Evolutionary conservation across 2,888 invertebrate genomes (phyloP), one percentile per base, ranked within the genome.

Genomic region (Syrista parreyssii): DNA sequence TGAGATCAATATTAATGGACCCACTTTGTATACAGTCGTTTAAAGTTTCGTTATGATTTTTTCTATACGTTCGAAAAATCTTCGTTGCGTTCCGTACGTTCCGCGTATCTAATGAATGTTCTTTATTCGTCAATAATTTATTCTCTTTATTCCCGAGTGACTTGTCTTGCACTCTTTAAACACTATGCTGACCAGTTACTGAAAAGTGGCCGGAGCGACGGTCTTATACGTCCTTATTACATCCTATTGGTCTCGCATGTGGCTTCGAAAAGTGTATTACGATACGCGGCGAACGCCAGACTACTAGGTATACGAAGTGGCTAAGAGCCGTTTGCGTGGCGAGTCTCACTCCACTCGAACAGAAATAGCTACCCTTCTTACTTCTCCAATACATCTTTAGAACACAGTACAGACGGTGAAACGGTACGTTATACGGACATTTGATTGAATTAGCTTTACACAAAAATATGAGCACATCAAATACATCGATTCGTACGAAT

Each of bases 361-460:
- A 91, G 89, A 91, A 91, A 91, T 91, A 91, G 91, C 89, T 88
- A 89, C 90, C 89, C 90, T 90, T 89, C 90, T 90, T 90, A 87
- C 90, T 90, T 89, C 88, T 88, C 88, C 88, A 86, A 90, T 88
- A 90, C 89, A 86, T 87, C 88, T 89, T 86, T 84, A 86, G 87
- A 87, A 86, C 84, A 79, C 84, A 83, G 84, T 81, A 82, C 81
- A 79, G 80, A 80, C 81, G 75, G 75, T 79, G 82, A 81, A 78
- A 78, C 75, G 79, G 78, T 77, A 76, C 78, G 76, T 55, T 55
- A 23, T 55, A 55, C 9, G 23, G 23, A 23, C 23, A 55, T 55
- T 15, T 55, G 23, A 55, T 55, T 55, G 23, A 55, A 55, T 9
- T 55, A 23, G 55, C 23, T 55, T 55, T 55, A 55, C 2, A 15